Evolutionary conservation across 2,797 vertebrate species (phyloP).

Genomic region (Phataginus tricuspis): DNA sequence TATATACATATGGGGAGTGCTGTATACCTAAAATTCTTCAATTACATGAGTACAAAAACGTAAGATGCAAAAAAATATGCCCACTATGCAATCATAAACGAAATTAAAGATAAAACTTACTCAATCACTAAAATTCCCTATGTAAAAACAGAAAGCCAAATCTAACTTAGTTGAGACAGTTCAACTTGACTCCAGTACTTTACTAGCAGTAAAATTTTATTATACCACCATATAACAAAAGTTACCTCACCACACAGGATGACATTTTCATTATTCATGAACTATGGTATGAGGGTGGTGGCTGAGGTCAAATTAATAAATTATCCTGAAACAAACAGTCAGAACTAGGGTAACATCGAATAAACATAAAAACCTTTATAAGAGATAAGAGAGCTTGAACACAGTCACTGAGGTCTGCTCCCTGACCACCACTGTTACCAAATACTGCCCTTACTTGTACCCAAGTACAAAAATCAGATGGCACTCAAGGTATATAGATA

Average conservation of each 20-base stretch:
- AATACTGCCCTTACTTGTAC: constrained; percentile 5
- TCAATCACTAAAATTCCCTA: neutral
- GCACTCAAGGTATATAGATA: neutral
- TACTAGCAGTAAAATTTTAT: constrained; percentile 46
- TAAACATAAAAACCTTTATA: neutral
- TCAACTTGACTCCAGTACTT: constrained; percentile 45
- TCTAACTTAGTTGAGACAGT: constrained; percentile 31
- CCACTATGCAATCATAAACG: neutral
- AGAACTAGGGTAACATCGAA: neutral
- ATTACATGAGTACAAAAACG: neutral
- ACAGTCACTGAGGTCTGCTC: neutral
- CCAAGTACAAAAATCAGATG: neutral
- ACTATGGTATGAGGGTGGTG: neutral
- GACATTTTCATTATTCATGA: constrained; percentile 37
- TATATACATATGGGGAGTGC: neutral
- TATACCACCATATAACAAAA: constrained; percentile 22
- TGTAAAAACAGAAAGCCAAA: constrained; percentile 7
- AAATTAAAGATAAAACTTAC: constrained; percentile 35
- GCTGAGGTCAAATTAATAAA: constrained; percentile 4
- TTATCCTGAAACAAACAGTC: neutral
- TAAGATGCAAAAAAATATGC: neutral
- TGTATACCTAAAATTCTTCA: neutral
- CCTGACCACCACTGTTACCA: neutral
- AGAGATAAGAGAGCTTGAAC: neutral
- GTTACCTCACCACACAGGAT: neutral